These are phyloP conservation scores for Opisthograptis luteolata DNA, from an alignment of 2,888 invertebrate genomes.

Conservation along the genomic window DNA sequence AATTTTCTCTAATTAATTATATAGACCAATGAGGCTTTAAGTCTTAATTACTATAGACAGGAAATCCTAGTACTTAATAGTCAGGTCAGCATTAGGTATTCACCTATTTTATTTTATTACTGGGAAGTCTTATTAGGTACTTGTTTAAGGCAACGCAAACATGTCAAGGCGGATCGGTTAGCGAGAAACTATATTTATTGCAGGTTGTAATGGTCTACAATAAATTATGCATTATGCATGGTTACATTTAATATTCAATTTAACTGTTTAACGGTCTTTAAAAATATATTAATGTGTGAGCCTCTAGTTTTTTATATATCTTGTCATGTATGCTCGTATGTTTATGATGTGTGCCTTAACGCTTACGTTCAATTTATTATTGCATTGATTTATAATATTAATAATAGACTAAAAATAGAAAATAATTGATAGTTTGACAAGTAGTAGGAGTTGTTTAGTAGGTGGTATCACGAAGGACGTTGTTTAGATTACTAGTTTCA, in stretches of 20 bases:
- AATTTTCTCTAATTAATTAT: no score
- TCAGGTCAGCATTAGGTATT: background rate
- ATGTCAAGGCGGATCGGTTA: conserved; percentile 21
- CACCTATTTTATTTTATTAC: conserved; percentile 5
- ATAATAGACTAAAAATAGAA: background rate
- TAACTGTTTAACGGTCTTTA: no score
- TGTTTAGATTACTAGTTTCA: background rate
- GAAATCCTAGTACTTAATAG: background rate
- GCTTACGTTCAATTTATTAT: no score
- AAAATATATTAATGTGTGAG: no score
- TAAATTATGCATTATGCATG: no score
- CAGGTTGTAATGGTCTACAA: conserved; percentile 2
- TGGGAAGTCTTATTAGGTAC: conserved; percentile 12
- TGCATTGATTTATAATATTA: background rate
- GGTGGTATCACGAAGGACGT: background rate
- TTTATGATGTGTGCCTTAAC: no score
- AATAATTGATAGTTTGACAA: background rate
- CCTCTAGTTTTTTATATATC: no score
- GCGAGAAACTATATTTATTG: conserved; percentile 1
- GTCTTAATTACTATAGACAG: background rate
- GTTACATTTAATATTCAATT: no score
- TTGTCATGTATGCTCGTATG: no score
- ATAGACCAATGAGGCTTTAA: no score
- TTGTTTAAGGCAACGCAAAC: conserved; percentile 1
- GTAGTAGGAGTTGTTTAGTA: background rate